Conservation (phyloP, 2,888 invertebrate species). For the Drosophila borealis region DNA sequence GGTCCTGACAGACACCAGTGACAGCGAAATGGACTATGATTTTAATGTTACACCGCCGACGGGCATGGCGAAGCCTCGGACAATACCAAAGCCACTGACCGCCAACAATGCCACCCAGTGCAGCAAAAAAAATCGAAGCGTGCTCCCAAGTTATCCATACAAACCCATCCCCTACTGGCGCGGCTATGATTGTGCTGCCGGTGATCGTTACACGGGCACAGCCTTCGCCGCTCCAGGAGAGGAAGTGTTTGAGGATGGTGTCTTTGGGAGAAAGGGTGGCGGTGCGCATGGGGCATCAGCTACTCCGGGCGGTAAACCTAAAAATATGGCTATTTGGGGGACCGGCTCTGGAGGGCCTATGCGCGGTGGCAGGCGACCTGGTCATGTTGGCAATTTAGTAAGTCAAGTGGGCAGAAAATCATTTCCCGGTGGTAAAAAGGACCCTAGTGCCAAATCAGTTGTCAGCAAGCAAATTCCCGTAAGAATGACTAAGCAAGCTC, state of each 20-base stretch:
- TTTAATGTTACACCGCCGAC: slow-evolving; percentile 90
- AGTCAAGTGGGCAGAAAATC: background rate
- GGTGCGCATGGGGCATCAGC: slow-evolving; percentile 35
- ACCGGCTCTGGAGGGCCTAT: slow-evolving; percentile 9
- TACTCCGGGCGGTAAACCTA: background rate
- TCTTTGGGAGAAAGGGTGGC: slow-evolving; percentile 55
- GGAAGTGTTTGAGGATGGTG: slow-evolving; percentile 51
- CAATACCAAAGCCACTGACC: background rate
- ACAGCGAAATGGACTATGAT: slow-evolving; percentile 88
- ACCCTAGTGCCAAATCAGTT: too few species aligned
- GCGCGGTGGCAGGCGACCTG: slow-evolving; percentile 7
- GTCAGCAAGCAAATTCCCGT: background rate
- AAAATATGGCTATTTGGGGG: slow-evolving; percentile 7
- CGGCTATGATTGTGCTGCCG: slow-evolving; percentile 68
- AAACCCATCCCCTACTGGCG: slow-evolving; percentile 56
- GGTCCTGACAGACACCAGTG: slow-evolving; percentile 81
- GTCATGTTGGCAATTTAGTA: too few species aligned
- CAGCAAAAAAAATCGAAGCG: background rate
- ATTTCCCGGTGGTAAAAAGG: background rate
- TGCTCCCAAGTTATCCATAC: slow-evolving; percentile 53
- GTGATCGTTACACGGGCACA: slow-evolving; percentile 53
- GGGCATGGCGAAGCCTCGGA: slow-evolving; percentile 61
- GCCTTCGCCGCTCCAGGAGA: slow-evolving; percentile 41
- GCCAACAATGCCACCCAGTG: slow-evolving; percentile 87
- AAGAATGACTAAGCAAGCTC: background rate